Evolutionary conservation across 2,113 vertebrate species (phyloP).

Genomic region (Chlamydotis undulata): DNA sequence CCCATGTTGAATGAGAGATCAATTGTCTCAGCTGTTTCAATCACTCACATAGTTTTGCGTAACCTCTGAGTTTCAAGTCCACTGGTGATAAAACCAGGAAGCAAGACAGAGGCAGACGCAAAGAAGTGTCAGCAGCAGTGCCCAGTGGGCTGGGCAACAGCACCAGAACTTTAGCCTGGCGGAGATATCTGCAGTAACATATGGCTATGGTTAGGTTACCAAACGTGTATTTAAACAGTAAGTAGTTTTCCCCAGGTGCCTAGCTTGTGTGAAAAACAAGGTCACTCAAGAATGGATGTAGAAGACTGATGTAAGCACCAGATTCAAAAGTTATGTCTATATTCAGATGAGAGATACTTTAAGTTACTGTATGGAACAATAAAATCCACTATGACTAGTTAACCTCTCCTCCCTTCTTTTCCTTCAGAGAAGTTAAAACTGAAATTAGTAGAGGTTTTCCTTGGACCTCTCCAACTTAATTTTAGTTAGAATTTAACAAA

Average conservation of each 20-base stretch:
- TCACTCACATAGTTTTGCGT: background rate
- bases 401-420: background rate
- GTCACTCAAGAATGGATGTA: background rate
- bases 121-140: background rate
- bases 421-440: background rate
- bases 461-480: background rate
- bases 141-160: background rate
- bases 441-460: background rate
- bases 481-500: background rate
- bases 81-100: background rate
- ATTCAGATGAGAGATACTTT: background rate
- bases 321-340: background rate
- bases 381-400: background rate
- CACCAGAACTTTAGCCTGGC: background rate
- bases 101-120: background rate
- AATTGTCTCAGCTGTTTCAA: background rate
- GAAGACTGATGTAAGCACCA: background rate
- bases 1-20: rapidly evolving
- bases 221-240: background rate
- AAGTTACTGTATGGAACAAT: background rate
- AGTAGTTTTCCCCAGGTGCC: background rate
- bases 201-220: background rate
- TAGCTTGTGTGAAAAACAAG: background rate
- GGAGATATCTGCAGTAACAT: background rate
- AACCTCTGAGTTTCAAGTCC: background rate